phyloP scores from a whole-genome alignment of 2,797 vertebrate species.

The Vultur gryphus region DNA sequence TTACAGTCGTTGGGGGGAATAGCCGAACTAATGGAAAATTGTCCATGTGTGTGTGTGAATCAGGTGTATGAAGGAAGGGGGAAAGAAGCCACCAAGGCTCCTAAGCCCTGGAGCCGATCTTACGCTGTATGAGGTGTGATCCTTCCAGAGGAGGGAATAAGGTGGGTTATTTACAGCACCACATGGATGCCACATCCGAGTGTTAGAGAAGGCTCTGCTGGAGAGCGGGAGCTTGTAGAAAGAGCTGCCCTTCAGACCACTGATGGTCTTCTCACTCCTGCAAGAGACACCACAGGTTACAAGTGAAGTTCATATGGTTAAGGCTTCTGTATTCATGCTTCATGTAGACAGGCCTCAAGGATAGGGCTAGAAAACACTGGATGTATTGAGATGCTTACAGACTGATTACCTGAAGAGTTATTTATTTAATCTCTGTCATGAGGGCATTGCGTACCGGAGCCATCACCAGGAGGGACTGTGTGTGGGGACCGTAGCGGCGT shows the following conservation, averaged over 20 bases:
- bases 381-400: background rate
- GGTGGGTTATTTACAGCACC: background rate
- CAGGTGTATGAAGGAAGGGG: background rate
- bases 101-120: background rate
- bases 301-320: background rate
- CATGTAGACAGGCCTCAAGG: background rate
- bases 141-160: background rate
- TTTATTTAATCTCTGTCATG: background rate
- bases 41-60: background rate
- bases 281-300: background rate
- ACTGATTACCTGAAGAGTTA: background rate
- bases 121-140: background rate
- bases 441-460: fast-evolving
- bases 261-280: background rate
- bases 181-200: background rate
- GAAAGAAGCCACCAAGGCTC: background rate
- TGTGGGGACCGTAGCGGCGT: fast-evolving
- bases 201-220: background rate
- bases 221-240: background rate
- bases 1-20: background rate
- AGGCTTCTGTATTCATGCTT: background rate
- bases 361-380: background rate
- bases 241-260: background rate
- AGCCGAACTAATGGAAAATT: background rate
- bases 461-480: background rate